A percentile compares a stretch with the other conserved stretches of the same genome.
These are phyloP conservation scores for Plagodis pulveraria DNA, from an alignment of 2,888 invertebrate genomes.

Conservation along the genomic window DNA sequence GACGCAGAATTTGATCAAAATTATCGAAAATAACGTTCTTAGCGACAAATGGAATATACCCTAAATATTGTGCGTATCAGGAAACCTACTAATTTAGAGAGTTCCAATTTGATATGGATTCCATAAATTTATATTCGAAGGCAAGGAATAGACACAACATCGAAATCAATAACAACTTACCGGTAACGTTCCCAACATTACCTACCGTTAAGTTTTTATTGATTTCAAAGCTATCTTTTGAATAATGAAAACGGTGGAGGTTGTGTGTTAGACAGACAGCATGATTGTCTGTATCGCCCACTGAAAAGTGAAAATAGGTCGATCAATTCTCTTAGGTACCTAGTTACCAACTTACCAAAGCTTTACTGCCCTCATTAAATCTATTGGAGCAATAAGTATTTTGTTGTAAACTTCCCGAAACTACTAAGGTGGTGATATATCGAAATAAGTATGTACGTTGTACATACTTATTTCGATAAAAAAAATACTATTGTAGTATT, in stretches of 20 bases:
- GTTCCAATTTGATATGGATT: not conserved
- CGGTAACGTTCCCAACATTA: not conserved
- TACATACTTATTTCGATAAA: too few species aligned
- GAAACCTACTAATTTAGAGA: not conserved
- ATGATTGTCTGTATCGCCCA: slow-evolving; percentile 26
- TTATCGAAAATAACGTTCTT: too few species aligned
- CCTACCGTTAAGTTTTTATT: slow-evolving; percentile 34
- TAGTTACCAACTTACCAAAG: too few species aligned
- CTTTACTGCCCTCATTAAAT: slow-evolving; percentile 12
- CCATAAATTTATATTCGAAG: slow-evolving; percentile 2
- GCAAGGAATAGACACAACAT: not conserved
- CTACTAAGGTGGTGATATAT: too few species aligned
- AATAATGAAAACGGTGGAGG: slow-evolving; percentile 45
- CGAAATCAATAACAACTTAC: not conserved
- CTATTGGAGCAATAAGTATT: not conserved
- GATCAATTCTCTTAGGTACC: slow-evolving; percentile 38
- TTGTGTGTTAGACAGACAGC: slow-evolving; percentile 32
- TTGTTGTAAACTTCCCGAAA: too few species aligned
- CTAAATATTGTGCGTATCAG: too few species aligned
- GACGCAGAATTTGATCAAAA: too few species aligned
- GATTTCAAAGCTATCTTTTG: slow-evolving; percentile 44
- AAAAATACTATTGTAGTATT: too few species aligned
- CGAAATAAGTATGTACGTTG: too few species aligned
- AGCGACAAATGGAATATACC: too few species aligned
- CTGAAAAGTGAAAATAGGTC: slow-evolving; percentile 42